Conservation (phyloP, 2,888 invertebrate species). For the Hirudinaria manillensis region DNA sequence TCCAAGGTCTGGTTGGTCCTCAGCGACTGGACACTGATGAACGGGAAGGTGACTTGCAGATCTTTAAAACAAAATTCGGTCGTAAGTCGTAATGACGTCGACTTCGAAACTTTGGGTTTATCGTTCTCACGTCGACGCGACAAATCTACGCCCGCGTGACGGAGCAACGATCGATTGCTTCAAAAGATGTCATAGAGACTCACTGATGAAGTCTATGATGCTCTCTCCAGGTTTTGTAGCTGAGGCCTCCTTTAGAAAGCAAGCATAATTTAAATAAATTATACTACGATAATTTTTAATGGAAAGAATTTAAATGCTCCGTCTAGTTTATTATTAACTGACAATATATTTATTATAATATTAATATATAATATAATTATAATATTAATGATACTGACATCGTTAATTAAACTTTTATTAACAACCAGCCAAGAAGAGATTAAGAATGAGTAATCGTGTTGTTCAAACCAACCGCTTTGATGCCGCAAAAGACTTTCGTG, state of each 20-base stretch:
- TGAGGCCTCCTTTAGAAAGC: neutral
- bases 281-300: neutral
- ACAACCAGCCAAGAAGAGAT: neutral
- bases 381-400: no score
- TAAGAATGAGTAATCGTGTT: neutral
- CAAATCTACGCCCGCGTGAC: neutral
- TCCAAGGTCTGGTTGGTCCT: slow-evolving; percentile 4
- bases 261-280: neutral
- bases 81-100: no score
- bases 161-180: neutral
- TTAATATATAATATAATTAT: no score
- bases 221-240: neutral
- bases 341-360: no score
- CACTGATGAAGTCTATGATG: neutral
- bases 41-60: neutral
- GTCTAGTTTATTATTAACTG: no score
- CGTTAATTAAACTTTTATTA: neutral
- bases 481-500: slow-evolving; percentile 18
- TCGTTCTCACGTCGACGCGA: neutral
- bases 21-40: neutral
- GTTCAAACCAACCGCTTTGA: neutral
- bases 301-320: no score
- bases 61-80: neutral
- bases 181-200: neutral
- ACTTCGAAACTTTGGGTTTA: no score